Conservation (phyloP, 2,113 vertebrate species). For the Tauraco erythrolophus region DNA sequence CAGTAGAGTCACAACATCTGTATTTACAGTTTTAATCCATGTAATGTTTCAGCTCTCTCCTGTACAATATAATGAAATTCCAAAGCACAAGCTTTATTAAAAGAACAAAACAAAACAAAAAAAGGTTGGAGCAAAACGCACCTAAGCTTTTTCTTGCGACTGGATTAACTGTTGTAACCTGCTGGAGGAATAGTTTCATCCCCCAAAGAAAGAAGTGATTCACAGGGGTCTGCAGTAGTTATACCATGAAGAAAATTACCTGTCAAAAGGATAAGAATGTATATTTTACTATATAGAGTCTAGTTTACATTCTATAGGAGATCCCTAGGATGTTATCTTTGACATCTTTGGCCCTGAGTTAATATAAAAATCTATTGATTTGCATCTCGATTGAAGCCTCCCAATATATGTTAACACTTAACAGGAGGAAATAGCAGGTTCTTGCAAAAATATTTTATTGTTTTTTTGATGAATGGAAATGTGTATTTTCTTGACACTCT, state of each 20-base stretch:
- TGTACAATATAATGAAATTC: not conserved
- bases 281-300: not conserved
- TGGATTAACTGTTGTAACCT: not conserved
- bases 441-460: not conserved
- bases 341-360: not conserved
- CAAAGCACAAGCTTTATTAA: not conserved
- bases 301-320: not conserved
- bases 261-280: not conserved
- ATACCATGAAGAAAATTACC: not conserved
- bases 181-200: not conserved
- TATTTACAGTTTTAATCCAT: not conserved
- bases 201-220: not conserved
- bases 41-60: not conserved
- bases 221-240: not conserved
- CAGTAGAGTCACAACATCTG: not conserved
- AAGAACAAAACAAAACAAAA: not conserved
- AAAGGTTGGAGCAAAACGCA: not conserved
- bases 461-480: conserved; percentile 33
- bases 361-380: not conserved
- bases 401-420: not conserved
- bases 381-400: not conserved
- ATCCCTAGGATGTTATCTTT: not conserved
- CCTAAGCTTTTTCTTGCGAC: not conserved
- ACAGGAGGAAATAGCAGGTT: not conserved
- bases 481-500: conserved; percentile 18